Base-by-base conservation (phyloP, 1,140 invertebrate genomes). In the Apis florea region DNA sequence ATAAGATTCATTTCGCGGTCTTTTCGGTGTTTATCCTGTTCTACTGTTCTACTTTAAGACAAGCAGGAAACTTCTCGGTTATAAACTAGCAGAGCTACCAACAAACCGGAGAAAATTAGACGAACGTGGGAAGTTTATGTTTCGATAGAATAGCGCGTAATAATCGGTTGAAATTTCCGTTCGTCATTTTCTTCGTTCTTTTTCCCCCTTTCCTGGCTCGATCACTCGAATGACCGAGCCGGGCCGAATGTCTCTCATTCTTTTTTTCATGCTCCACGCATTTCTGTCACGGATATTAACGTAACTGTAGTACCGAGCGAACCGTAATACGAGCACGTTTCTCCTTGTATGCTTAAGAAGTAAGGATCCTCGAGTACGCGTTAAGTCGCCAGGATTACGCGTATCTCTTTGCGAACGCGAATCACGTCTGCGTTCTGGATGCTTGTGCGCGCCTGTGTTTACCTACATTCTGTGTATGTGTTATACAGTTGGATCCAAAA, bases 221-320 rank as follows among this genome's bases (percentile, higher is more conserved):
- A 15, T 73, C 40, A 17, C 3, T 53, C 49, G 51, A 40, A 26
- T n/a, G 53, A 17, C 26, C 64, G 47, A 13, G 59, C 40, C 19
- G 17, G 31, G 53, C 69, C 49, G 47, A 69, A 49, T 59, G 31
- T 54, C 49, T 78, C 76, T 53, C 12, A 51, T 53, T 51, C 58
- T 79, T 78, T 56, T 64, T 70, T 70, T 61, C 31, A 69, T 56
- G 66, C 66, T 69, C 73, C 73, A 77, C 74, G 63, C 63, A 63
- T 83, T 78, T 54, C 83, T 78, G 83, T 88, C 83, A 78, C 78
- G 85, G 86, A 83, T 84, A 92, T 92, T 92, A 92, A 92, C 87
- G 88, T 92, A 92, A 92, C 92, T 92, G 92, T 92, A 92, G 88
- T 90, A 86, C 70, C 82, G 84, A 54, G 72, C 82, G 85, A 75